These are phyloP conservation scores for Lasiommata megera DNA, from an alignment of 2,888 invertebrate genomes.

Conservation along the genomic window DNA sequence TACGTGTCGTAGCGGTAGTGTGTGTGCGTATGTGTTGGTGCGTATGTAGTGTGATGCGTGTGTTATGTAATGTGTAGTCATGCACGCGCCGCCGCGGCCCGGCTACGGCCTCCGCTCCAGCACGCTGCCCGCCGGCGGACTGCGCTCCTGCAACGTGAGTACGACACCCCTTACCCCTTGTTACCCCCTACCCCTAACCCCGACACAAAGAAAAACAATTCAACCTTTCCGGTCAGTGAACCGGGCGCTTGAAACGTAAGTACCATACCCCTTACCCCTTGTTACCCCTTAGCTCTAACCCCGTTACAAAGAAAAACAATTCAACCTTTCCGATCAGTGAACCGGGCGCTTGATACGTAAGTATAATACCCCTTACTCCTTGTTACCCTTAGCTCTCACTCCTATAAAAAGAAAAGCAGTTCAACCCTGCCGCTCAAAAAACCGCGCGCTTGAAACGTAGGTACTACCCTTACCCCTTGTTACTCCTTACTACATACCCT, in stretches of 20 bases:
- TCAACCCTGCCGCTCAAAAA: no score
- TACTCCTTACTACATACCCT: neutral
- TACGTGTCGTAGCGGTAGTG: neutral
- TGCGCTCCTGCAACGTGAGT: slow-evolving; percentile 67
- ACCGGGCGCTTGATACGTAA: neutral
- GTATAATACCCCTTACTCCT: neutral
- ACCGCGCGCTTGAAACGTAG: no score
- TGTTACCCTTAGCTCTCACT: neutral
- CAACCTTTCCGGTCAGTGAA: no score
- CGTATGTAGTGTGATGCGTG: slow-evolving; percentile 24
- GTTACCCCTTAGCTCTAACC: neutral
- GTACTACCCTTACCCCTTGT: neutral
- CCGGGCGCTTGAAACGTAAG: neutral
- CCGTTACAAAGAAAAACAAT: no score
- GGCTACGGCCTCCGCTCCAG: slow-evolving; percentile 88
- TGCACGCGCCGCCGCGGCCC: slow-evolving; percentile 87
- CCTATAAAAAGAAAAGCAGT: no score
- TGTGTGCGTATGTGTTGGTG: slow-evolving; percentile 24
- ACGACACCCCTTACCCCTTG: neutral
- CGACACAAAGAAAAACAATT: no score
- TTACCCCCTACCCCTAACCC: no score
- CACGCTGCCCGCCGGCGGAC: slow-evolving; percentile 85
- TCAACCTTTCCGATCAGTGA: no score
- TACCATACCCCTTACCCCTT: neutral
- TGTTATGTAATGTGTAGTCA: slow-evolving; percentile 55